Percentiles rank a stretch among this genome's conserved stretches.
phyloP scores from a whole-genome alignment of 2,888 invertebrate genomes.

The Sepioteuthis lessoniana region DNA sequence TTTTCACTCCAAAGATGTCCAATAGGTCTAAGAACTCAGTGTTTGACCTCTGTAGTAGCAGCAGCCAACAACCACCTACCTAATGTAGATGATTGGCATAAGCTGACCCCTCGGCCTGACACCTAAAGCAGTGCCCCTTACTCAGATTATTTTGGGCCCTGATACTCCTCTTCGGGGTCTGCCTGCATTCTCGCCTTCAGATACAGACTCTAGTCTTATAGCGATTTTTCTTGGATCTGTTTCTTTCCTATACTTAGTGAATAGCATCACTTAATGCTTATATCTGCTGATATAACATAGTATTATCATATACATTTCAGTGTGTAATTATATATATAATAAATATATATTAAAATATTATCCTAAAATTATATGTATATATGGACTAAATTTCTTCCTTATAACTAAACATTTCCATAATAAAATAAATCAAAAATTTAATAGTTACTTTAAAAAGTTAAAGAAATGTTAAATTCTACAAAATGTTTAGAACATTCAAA shows the following conservation, averaged over 20 bases:
- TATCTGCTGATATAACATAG: neutral
- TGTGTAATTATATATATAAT: neutral
- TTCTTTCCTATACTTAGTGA: neutral
- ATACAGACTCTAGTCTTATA: neutral
- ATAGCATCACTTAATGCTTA: neutral
- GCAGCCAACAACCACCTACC: neutral
- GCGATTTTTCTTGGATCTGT: neutral
- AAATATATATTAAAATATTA: neutral
- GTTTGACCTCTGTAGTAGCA: neutral
- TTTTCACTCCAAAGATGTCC: neutral
- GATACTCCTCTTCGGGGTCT: neutral
- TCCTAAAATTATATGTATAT: neutral
- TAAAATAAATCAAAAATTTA: neutral
- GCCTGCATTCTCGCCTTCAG: neutral
- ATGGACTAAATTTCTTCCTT: neutral
- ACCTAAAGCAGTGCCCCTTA: conserved; percentile 6
- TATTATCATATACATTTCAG: neutral
- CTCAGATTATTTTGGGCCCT: neutral
- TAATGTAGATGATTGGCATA: neutral
- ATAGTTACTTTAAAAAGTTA: neutral
- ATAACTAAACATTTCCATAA: neutral
- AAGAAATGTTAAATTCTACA: neutral
- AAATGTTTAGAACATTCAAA: neutral
- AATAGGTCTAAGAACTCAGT: neutral
- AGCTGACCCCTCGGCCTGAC: neutral